Conservation (phyloP, 92 coral and sea anemone genomes). For the Siderastrea radians region DNA sequence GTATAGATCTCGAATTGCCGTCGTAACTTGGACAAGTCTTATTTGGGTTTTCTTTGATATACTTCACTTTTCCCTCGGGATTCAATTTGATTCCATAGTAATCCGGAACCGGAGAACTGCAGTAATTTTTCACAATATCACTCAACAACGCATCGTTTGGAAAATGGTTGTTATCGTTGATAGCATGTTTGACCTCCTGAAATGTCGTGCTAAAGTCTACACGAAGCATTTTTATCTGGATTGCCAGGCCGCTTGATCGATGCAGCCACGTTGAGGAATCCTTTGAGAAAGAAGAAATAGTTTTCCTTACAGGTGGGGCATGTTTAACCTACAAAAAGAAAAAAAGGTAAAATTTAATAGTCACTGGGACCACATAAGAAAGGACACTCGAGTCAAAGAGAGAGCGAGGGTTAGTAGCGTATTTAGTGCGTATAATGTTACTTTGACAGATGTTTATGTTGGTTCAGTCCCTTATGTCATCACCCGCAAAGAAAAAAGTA, state of each 20-base stretch:
- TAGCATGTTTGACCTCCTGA: conserved; percentile 64
- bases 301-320: conserved; percentile 38
- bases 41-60: conserved; percentile 40
- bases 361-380: too few species aligned
- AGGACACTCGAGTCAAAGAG: too few species aligned
- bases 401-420: too few species aligned
- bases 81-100: conserved; percentile 54
- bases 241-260: conserved; percentile 75
- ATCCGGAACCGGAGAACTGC: conserved; percentile 75
- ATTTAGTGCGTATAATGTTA: too few species aligned
- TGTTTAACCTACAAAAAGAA: conserved; percentile 45
- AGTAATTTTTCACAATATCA: conserved; percentile 44
- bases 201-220: conserved; percentile 81
- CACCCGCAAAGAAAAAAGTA: too few species aligned
- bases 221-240: conserved; percentile 46
- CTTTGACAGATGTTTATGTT: too few species aligned
- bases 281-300: conserved; percentile 46
- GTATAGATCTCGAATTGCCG: not conserved
- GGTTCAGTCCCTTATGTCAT: too few species aligned
- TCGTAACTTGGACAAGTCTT: conserved; percentile 73
- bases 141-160: not conserved
- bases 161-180: conserved; percentile 65
- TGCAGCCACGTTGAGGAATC: conserved; percentile 76
- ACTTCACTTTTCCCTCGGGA: conserved; percentile 42
- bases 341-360: too few species aligned